Evolutionary conservation across 2,113 vertebrate genomes (phyloP).

Genomic region (Chiloscyllium plagiosum): DNA sequence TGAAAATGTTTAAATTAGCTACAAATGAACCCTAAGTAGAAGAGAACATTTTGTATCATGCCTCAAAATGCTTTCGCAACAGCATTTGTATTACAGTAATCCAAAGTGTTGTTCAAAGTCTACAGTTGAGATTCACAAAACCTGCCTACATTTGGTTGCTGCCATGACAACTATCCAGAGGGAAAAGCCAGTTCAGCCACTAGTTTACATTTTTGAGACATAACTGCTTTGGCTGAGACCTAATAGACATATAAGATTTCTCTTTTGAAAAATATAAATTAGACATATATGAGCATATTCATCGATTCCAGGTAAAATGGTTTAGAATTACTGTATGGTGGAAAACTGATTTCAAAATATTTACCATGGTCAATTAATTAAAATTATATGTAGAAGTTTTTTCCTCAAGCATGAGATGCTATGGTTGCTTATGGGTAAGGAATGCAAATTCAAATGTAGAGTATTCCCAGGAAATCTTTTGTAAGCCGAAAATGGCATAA

Average conservation of each 20-base stretch:
- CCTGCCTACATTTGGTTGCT: slow-evolving; percentile 52
- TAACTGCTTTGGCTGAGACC: slow-evolving; percentile 58
- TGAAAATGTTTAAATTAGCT: slow-evolving; percentile 37
- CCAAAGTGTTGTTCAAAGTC: slow-evolving; percentile 29
- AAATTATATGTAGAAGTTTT: not conserved
- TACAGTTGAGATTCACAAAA: slow-evolving; percentile 41
- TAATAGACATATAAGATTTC: slow-evolving; percentile 48
- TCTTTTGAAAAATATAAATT: slow-evolving; percentile 42
- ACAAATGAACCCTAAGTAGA: slow-evolving; percentile 32
- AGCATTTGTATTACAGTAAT: slow-evolving; percentile 40
- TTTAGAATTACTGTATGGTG: not conserved
- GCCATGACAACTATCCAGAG: slow-evolving; percentile 65
- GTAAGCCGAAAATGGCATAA: too few species aligned
- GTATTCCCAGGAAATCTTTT: too few species aligned
- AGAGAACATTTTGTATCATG: not conserved
- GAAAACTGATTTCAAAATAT: not conserved
- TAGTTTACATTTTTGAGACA: slow-evolving; percentile 45
- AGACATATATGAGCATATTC: not conserved
- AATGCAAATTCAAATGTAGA: not conserved
- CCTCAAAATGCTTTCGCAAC: slow-evolving; percentile 40
- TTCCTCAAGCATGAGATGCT: not conserved
- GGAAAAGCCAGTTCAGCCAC: slow-evolving; percentile 60
- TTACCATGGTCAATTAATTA: not conserved
- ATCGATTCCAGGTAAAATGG: not conserved
- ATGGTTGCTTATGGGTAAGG: not conserved